Conservation (phyloP, 2,113 vertebrate species). For the Eulacestoma nigropectus region DNA sequence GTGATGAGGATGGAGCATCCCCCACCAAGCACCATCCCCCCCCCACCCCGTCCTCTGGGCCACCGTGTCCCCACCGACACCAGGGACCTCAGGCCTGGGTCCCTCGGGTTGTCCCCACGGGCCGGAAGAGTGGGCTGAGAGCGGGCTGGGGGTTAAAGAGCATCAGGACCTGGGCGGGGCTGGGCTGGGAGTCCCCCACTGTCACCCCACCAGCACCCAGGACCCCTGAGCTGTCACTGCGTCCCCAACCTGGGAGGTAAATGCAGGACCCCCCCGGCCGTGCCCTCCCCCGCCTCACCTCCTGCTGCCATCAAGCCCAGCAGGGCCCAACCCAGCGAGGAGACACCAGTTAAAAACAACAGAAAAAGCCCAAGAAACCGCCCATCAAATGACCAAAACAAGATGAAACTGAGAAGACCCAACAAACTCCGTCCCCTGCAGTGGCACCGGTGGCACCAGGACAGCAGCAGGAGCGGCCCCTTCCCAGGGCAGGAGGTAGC, state of each 20-base stretch:
- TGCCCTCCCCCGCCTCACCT: not conserved
- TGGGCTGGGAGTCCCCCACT: not conserved
- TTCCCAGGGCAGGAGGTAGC: not conserved
- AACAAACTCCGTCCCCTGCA: not conserved
- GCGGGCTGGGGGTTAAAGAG: not conserved
- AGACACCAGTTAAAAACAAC: not conserved
- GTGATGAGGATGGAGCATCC: not conserved
- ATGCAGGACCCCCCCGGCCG: not conserved
- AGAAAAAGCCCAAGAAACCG: not conserved
- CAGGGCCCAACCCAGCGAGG: not conserved
- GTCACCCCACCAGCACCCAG: not conserved
- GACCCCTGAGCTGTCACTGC: rapidly evolving
- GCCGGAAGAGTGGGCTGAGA: not conserved
- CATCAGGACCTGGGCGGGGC: not conserved
- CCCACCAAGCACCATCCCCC: not conserved
- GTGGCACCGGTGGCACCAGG: not conserved
- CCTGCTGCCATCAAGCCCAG: not conserved
- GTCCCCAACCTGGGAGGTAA: not conserved
- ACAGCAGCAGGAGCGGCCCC: not conserved
- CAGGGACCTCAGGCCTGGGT: not conserved
- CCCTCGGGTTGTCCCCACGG: not conserved
- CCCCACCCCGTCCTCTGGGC: not conserved
- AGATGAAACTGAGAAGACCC: not conserved
- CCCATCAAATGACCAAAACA: not conserved
- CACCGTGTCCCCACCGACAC: not conserved